These are phyloP conservation scores for Artibeus jamaicensis DNA, from an alignment of 2,797 vertebrate species.

Conservation along the genomic window DNA sequence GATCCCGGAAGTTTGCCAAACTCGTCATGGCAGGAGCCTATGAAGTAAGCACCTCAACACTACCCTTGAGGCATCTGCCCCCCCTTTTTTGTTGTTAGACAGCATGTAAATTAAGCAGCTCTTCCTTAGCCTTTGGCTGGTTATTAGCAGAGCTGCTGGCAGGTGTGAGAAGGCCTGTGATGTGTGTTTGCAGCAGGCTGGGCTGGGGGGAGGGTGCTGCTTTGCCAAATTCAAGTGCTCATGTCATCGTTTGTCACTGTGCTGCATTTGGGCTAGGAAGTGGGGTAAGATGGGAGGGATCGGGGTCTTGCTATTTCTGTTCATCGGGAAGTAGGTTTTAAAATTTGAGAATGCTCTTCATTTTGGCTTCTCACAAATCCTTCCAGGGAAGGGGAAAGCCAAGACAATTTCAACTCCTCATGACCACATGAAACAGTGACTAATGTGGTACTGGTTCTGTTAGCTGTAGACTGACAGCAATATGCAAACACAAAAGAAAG, in stretches of 20 bases:
- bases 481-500: not conserved
- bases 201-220: not conserved
- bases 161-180: not conserved
- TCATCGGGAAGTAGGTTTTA: not conserved
- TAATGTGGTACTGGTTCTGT: not conserved
- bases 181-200: not conserved
- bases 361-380: not conserved
- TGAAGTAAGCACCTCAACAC: slow-evolving; percentile 84
- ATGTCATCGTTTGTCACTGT: not conserved
- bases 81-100: not conserved
- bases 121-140: not conserved
- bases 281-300: not conserved
- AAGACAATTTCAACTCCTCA: not conserved
- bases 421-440: not conserved
- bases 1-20: slow-evolving; percentile 94
- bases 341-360: not conserved
- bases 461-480: not conserved
- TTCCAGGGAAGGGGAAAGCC: not conserved
- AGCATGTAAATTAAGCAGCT: not conserved
- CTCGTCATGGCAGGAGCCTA: slow-evolving; percentile 94
- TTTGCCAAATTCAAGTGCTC: not conserved
- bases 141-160: not conserved
- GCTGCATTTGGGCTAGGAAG: not conserved
- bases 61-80: not conserved
- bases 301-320: not conserved